Evolutionary conservation across 2,113 vertebrate species (phyloP).

Genomic region (Centropristis striata): DNA sequence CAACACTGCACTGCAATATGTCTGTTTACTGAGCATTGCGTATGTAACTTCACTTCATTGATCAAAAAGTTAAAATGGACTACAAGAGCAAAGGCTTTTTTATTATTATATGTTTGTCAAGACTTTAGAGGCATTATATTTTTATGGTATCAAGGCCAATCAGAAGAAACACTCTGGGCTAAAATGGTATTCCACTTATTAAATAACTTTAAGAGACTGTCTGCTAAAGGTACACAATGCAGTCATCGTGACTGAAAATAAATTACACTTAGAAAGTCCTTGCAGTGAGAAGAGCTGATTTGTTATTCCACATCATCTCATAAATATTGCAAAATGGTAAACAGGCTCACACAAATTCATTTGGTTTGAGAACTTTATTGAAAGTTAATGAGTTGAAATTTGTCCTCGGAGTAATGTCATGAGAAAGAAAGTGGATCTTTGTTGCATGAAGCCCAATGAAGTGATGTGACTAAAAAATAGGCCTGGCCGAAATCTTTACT

Average conservation of each 20-base stretch:
- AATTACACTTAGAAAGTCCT: conserved; percentile 20
- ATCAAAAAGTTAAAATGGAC: not conserved
- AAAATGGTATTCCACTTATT: conserved; percentile 20
- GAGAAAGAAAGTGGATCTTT: conserved; percentile 5
- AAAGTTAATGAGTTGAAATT: conserved; percentile 41
- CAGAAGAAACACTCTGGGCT: conserved; percentile 2
- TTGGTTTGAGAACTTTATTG: conserved; percentile 37
- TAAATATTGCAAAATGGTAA: conserved; percentile 53
- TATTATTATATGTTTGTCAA: not conserved
- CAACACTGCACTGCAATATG: no score
- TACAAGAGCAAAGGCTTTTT: not conserved
- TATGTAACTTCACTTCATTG: not conserved
- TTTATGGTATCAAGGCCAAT: conserved; percentile 1
- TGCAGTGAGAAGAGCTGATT: conserved; percentile 33
- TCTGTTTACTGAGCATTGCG: no score
- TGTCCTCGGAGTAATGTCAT: conserved; percentile 37
- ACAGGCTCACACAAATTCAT: conserved; percentile 35
- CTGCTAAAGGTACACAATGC: conserved; percentile 19
- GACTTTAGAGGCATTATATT: not conserved
- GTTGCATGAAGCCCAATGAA: not conserved
- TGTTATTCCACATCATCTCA: conserved; percentile 40
- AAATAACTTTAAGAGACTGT: conserved; percentile 11
- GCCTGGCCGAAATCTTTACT: not conserved
- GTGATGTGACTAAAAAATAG: not conserved
- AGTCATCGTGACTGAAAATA: conserved; percentile 19